Evolutionary conservation across 2,797 vertebrate species (phyloP), one percentile per base, ranked within the genome.

Genomic region (Enteromius fasciolatus): DNA sequence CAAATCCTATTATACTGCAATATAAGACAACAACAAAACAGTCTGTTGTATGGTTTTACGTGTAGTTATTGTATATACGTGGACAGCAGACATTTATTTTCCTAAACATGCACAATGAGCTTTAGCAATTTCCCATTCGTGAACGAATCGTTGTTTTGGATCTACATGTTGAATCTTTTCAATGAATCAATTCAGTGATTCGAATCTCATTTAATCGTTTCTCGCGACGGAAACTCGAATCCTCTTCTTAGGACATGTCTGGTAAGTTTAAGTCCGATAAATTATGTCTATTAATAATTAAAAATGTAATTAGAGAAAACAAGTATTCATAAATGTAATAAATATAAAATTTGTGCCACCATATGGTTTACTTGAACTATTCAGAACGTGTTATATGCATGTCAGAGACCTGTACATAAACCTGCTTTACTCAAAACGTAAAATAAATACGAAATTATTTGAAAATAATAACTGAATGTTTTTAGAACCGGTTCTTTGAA

Each of bases 401-500:
- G 9, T 73, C 68, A 23, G 6, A 10, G 41, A 44, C 10, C 41
- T 44, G 41, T 44, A 44, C 41, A 44, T 44, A 44, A 11, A 54
- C 72, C 17, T 57, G 6, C 1, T 39, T 36, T 17, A 3, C 11
- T 36, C 5, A n/a, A 14, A 48, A 54, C 48, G 20, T 57, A 39
- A 75, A 75, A 39, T 59, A 25, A 57, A 41, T 25, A 33, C 12
- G 23, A 33, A 25, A 41, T 9, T 41, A n/a, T 44, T 44, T 44
- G 10, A 11, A 44, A 44, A 44, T 44, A 44, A 39, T 39, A 9
- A 39, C 36, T 7, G 36, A 39, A 39, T 39, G 2, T 11, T 75
- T 59, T 67, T 20, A 39, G 41, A 46, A 70, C 36, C 28, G 72
- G 31, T 33, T 57, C 31, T 75, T 79, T 68, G 8, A 54, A 68